phyloP scores from a whole-genome alignment of 2,797 vertebrate species.

The Neostethus bicornis region DNA sequence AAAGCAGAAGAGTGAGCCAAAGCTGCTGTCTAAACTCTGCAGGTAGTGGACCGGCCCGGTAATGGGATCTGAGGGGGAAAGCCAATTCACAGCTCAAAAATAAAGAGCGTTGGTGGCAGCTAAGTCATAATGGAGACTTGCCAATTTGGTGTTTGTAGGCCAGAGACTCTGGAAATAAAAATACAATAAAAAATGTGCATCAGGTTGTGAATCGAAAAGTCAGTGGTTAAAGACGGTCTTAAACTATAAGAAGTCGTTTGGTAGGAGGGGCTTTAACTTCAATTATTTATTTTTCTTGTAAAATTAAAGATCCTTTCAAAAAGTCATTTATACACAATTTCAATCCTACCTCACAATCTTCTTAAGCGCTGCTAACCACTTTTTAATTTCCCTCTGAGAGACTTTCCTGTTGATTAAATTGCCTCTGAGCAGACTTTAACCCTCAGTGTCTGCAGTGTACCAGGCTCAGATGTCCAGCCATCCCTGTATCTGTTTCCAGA shows the following conservation, averaged over 20 bases:
- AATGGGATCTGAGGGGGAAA: conserved; percentile 59
- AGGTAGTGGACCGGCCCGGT: conserved; percentile 28
- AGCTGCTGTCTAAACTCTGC: conserved; percentile 19
- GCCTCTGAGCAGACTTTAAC: conserved; percentile 39
- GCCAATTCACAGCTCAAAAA: conserved; percentile 56
- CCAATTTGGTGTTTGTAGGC: conserved; percentile 29
- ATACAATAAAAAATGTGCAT: background rate
- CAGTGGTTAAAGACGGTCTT: background rate
- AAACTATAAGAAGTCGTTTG: conserved; percentile 18
- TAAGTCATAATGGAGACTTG: conserved; percentile 22
- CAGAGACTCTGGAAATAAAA: background rate
- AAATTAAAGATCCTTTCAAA: conserved; percentile 2
- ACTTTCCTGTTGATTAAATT: conserved; percentile 54
- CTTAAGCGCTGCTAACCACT: conserved; percentile 27
- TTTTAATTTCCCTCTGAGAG: conserved; percentile 29
- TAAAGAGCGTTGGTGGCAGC: conserved; percentile 47
- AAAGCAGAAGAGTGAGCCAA: conserved; percentile 1
- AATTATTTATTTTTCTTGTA: background rate
- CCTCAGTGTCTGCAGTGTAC: conserved; percentile 12
- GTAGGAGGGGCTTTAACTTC: background rate
- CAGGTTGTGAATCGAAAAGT: background rate
- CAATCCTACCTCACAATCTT: conserved; percentile 19
- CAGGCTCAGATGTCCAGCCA: conserved; percentile 48
- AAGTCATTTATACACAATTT: conserved; percentile 13
- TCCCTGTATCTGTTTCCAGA: conserved; percentile 40